Evolutionary conservation across 2,888 invertebrate species (phyloP).

Genomic region (Metopia argyrocephala): DNA sequence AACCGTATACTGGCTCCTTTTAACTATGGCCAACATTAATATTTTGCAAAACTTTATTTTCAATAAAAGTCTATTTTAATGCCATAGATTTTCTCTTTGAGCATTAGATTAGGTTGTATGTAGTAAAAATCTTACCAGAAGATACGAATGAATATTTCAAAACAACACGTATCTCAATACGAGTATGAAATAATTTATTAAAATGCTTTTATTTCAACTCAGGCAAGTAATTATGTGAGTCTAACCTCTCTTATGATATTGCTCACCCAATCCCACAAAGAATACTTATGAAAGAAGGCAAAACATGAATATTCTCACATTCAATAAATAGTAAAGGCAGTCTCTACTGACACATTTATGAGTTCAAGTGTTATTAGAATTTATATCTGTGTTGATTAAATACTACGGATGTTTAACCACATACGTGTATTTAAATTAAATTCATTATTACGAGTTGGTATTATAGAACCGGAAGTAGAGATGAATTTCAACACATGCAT

Average conservation of each 20-base stretch:
- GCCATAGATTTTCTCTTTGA: neutral
- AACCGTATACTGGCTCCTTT: no score
- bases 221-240: neutral
- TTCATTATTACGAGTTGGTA: neutral
- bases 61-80: slow-evolving; percentile 29
- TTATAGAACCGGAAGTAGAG: slow-evolving; percentile 30
- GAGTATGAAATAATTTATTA: slow-evolving; percentile 3
- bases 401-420: slow-evolving; percentile 37
- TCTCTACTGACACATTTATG: slow-evolving; percentile 61
- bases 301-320: neutral
- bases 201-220: slow-evolving; percentile 14
- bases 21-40: neutral
- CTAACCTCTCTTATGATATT: neutral
- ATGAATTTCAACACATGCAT: neutral
- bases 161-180: neutral
- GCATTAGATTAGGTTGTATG: no score
- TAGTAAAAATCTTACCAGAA: no score
- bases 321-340: neutral
- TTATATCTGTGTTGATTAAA: slow-evolving; percentile 62
- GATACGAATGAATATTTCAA: neutral
- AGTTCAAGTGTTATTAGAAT: slow-evolving; percentile 61
- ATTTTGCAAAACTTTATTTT: slow-evolving; percentile 13
- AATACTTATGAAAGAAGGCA: neutral
- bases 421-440: neutral
- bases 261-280: neutral